Conservation (phyloP, 2,888 invertebrate species). For the Leucoma salicis region DNA sequence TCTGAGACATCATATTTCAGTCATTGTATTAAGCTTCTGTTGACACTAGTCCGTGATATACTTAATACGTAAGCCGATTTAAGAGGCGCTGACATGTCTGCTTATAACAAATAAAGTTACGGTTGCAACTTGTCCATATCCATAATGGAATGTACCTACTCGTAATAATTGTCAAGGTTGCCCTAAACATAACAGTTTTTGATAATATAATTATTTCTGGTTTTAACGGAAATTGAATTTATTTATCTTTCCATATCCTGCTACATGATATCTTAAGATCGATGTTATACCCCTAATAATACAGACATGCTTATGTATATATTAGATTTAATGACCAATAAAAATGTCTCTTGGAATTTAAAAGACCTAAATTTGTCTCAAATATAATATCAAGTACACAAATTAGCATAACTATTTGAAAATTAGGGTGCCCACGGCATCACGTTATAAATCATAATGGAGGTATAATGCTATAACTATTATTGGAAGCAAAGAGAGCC, state of each 20-base stretch:
- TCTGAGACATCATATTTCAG: neutral
- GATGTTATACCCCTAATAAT: constrained; percentile 11
- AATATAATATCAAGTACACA: no score
- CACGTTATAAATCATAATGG: no score
- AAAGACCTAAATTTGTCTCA: neutral
- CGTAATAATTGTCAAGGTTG: constrained; percentile 26
- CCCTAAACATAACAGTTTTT: constrained; percentile 17
- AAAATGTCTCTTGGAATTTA: neutral
- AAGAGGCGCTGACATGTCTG: constrained; percentile 14
- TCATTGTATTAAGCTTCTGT: constrained; percentile 2
- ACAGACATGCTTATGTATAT: constrained; percentile 2
- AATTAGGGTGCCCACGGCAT: no score
- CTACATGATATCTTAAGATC: constrained; percentile 18
- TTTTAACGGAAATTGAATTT: constrained; percentile 34
- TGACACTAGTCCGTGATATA: constrained; percentile 7
- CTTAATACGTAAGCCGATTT: constrained; percentile 20
- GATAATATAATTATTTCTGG: constrained; percentile 28
- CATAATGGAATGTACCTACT: constrained; percentile 17
- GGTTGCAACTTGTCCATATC: constrained; percentile 10
- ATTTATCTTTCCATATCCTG: constrained; percentile 29
- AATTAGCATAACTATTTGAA: no score
- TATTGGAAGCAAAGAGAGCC: no score
- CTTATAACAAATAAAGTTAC: constrained; percentile 14
- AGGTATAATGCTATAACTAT: no score
- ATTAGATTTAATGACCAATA: constrained; percentile 1